Evolutionary conservation across 2,888 invertebrate genomes (phyloP).

Genomic region (Diarsia mendica): DNA sequence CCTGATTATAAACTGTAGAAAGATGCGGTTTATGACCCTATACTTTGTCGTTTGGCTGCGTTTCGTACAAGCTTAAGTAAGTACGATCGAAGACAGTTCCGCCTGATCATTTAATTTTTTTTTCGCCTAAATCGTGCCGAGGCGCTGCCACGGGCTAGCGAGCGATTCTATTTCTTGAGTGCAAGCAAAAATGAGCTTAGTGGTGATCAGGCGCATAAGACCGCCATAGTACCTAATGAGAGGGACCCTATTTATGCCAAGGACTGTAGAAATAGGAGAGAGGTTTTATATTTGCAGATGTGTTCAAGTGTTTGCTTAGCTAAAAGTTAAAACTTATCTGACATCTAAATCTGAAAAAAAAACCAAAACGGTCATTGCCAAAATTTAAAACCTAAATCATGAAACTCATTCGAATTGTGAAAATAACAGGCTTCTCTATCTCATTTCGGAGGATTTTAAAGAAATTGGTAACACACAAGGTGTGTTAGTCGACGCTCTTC

Average conservation of each 20-base stretch:
- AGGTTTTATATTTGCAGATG: neutral
- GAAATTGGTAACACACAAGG: too few species aligned
- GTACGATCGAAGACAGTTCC: too few species aligned
- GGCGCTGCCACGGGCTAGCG: too few species aligned
- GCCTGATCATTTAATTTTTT: too few species aligned
- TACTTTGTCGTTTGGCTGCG: neutral
- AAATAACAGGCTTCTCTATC: neutral
- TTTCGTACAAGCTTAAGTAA: conserved; percentile 2
- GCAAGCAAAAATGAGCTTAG: too few species aligned
- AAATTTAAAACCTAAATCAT: neutral
- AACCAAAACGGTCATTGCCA: neutral
- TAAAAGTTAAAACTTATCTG: too few species aligned
- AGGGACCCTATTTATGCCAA: conserved; percentile 16
- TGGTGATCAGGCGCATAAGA: too few species aligned
- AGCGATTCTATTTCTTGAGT: too few species aligned
- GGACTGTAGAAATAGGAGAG: neutral
- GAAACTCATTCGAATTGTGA: neutral
- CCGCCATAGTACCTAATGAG: neutral
- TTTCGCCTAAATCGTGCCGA: too few species aligned
- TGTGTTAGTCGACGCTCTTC: too few species aligned
- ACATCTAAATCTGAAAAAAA: neutral
- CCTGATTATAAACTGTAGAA: conserved; percentile 9
- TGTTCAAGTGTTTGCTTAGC: neutral
- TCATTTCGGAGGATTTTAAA: too few species aligned
- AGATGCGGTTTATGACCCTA: conserved; percentile 17